Percentiles rank a stretch among this genome's conserved stretches.
Evolutionary conservation across 2,888 invertebrate species (phyloP).

Genomic region (Lordiphosa fenestrarum): DNA sequence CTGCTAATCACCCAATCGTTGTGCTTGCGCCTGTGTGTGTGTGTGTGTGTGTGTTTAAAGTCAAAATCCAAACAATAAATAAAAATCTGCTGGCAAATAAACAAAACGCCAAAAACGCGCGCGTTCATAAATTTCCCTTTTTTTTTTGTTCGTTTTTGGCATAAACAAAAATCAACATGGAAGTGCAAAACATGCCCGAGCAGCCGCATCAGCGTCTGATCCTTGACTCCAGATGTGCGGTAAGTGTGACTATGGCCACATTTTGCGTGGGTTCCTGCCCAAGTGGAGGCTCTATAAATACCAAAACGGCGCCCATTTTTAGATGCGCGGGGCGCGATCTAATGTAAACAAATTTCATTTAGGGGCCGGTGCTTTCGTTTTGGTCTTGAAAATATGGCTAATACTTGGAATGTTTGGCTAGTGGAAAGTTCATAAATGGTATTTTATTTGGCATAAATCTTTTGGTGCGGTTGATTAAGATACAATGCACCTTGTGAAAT

Average conservation of each 20-base stretch:
- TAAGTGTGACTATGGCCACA: conserved; percentile 62
- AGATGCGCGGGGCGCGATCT: conserved; percentile 33
- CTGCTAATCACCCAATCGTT: conserved; percentile 8
- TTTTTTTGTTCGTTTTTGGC: conserved; percentile 24
- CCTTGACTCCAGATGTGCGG: conserved; percentile 77
- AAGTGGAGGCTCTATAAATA: conserved; percentile 40
- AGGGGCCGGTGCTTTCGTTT: conserved; percentile 2
- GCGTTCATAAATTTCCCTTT: conserved; percentile 50
- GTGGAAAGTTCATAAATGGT: too few relatives aligned
- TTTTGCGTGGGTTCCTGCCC: conserved; percentile 41
- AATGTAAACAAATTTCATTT: conserved; percentile 38
- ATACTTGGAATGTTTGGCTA: too few relatives aligned
- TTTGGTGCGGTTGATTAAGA: too few relatives aligned
- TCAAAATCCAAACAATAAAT: conserved; percentile 48
- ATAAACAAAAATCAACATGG: conserved; percentile 62
- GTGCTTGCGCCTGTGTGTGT: conserved; percentile 19
- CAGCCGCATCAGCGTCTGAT: conserved; percentile 64
- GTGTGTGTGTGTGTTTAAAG: conserved; percentile 25
- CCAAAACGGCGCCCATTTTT: conserved; percentile 47
- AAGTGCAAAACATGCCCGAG: conserved; percentile 74
- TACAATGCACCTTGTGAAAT: too few relatives aligned
- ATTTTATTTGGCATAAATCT: too few relatives aligned
- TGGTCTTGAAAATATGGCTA: too few relatives aligned
- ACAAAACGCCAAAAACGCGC: conserved; percentile 46
- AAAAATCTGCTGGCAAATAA: conserved; percentile 51